Conservation (phyloP, 2,113 vertebrate genomes). For the Dermatemys mawii region DNA sequence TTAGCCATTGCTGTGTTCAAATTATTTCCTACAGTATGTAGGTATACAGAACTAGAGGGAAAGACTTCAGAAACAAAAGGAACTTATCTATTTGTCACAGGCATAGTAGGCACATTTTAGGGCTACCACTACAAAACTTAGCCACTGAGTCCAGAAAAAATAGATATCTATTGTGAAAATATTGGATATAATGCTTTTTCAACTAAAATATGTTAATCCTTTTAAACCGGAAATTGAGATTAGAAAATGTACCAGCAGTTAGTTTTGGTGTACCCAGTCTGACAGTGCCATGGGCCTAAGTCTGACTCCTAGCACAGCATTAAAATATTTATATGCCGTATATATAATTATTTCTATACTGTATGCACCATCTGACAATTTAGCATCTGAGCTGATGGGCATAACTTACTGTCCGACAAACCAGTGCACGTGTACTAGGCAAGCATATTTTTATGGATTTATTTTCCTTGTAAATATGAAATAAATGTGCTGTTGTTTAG, state of each 20-base stretch:
- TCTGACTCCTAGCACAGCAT: neutral
- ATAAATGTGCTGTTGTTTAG: neutral
- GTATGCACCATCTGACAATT: neutral
- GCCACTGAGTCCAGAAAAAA: neutral
- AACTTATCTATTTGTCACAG: neutral
- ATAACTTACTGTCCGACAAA: neutral
- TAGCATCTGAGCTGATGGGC: conserved; percentile 9
- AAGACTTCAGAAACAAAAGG: neutral
- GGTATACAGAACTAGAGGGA: neutral
- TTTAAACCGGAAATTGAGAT: conserved; percentile 36
- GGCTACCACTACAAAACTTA: neutral
- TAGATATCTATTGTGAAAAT: conserved; percentile 2
- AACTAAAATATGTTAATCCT: conserved; percentile 58
- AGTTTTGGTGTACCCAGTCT: neutral
- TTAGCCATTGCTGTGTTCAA: neutral
- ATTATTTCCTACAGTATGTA: neutral
- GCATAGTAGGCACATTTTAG: conserved; percentile 15
- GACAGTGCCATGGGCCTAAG: neutral
- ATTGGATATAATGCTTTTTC: conserved; percentile 17
- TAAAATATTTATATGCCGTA: neutral
- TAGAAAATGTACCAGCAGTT: neutral
- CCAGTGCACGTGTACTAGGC: neutral
- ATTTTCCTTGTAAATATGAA: neutral
- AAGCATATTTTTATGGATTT: neutral
- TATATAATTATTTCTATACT: neutral